Evolutionary conservation across 2,797 vertebrate species (phyloP).

Genomic region (Luscinia luscinia): DNA sequence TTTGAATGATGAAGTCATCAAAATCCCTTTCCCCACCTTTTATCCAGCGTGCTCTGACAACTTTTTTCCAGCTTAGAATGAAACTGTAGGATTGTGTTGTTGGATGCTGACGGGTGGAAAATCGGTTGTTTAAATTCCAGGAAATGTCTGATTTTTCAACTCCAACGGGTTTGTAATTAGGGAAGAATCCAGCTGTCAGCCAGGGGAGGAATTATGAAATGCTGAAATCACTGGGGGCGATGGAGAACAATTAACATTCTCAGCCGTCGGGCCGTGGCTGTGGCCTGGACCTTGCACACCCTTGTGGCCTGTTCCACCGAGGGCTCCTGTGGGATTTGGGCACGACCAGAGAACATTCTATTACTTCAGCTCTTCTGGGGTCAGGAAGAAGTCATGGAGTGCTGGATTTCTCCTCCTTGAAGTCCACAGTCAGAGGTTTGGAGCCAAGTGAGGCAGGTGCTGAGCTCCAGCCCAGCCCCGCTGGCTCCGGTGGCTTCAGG

Average conservation of each 20-base stretch:
- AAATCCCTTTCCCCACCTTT: not conserved
- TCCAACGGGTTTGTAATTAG: constrained; percentile 63
- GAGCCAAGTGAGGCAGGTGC: constrained; percentile 52
- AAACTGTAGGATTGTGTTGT: not conserved
- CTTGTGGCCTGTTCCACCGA: not conserved
- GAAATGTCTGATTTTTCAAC: constrained; percentile 69
- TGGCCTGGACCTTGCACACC: not conserved
- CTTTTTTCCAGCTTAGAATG: not conserved
- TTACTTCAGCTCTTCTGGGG: constrained; percentile 47
- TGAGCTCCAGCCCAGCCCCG: not conserved
- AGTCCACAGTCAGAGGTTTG: not conserved
- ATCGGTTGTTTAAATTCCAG: constrained; percentile 62
- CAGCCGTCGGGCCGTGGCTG: not conserved
- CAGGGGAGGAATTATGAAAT: constrained; percentile 57
- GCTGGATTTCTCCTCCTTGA: constrained; percentile 8
- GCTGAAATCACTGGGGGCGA: constrained; percentile 33
- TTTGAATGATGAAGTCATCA: not conserved
- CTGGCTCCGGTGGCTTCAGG: not conserved
- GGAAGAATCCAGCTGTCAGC: constrained; percentile 67
- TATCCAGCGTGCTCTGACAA: not conserved
- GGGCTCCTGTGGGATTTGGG: not conserved
- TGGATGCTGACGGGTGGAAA: constrained; percentile 52
- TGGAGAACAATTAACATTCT: constrained; percentile 49
- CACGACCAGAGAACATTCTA: constrained; percentile 17
- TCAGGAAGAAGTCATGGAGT: constrained; percentile 51